Evolutionary conservation across 2,113 vertebrate species (phyloP), one percentile per base, ranked within the genome.

Genomic region (Callospermophilus lateralis): DNA sequence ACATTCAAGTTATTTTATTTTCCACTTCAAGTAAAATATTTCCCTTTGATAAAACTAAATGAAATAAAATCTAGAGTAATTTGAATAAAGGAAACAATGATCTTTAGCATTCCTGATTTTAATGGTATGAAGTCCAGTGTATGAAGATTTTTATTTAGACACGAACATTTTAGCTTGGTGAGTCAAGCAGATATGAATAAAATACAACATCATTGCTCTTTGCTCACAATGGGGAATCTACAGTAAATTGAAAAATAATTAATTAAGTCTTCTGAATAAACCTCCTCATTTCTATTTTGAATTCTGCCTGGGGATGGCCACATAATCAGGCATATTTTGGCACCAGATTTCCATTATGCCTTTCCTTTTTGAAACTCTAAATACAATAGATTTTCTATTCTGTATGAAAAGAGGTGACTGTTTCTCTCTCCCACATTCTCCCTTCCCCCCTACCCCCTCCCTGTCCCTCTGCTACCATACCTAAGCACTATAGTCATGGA

Each of bases 101-200:
- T 15, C 8, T 53, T 73, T 26, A 86, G 34, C 37, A 39, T 85
- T 96, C 34, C 39, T 39, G 32, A 92, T 48, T 92, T 79, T 58
- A 78, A 61, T 58, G 24, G 22, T 65, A 37, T 34, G 74, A 95
- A 94, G 22, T 5, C 15, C 6, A 32, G 0, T n/a, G 6, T 61
- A 73, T 72, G 45, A 91, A 78, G 51, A 93, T 28, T 91, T 94
- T 89, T 91, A 96, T 61, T 63, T 30, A 92, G 9, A 28, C 42
- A 86, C 92, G n/a, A 58, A 73, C 74, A 68, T 80, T 92, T 78
- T 79, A 93, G 61, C 39, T 84, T 68, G 45, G 12, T 58, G 48
- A 74, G 20, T 65, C 68, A 95, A 79, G 15, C 65, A 30, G 85
- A 87, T 68, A 63, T 34, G 72, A 95, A 90, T 92, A 78, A 96